Evolutionary conservation across 2,113 vertebrate species (phyloP).

Genomic region (Xiphophorus hellerii): DNA sequence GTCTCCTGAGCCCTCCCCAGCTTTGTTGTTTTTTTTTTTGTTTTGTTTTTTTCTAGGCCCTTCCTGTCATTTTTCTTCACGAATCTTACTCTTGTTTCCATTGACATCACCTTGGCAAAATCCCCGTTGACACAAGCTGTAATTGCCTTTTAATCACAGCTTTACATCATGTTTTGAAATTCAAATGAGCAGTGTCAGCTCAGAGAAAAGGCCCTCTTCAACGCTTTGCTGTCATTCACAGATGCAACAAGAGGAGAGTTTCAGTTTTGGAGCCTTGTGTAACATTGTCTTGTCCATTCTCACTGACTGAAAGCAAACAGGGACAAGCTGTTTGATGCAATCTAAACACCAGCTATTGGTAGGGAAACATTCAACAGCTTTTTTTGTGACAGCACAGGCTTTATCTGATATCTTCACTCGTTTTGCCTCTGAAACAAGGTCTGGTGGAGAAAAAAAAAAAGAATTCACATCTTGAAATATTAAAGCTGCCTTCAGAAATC

Average conservation of each 20-base stretch:
- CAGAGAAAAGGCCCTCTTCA: constrained; percentile 51
- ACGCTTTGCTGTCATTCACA: constrained; percentile 38
- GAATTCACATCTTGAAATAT: not conserved
- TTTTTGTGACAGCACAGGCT: not conserved
- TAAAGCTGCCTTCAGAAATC: not conserved
- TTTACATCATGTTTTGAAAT: constrained; percentile 81
- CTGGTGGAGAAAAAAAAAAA: not conserved
- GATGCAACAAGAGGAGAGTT: constrained; percentile 26
- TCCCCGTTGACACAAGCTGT: constrained; percentile 37
- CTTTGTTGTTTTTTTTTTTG: constrained; percentile 22
- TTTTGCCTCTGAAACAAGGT: not conserved
- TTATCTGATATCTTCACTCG: not conserved
- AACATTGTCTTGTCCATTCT: constrained; percentile 28
- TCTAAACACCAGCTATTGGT: constrained; percentile 3
- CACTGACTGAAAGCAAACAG: constrained; percentile 15
- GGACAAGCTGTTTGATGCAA: constrained; percentile 4
- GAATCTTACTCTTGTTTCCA: constrained; percentile 19
- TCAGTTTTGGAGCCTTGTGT: constrained; percentile 52
- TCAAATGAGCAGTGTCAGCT: constrained; percentile 71
- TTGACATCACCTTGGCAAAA: constrained; percentile 38
- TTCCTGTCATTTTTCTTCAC: constrained; percentile 16
- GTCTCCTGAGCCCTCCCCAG: not conserved
- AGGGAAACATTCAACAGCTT: constrained; percentile 1
- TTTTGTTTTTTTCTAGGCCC: not conserved
- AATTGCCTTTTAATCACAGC: constrained; percentile 81